Percentiles rank a stretch among this genome's conserved stretches.
Evolutionary conservation across 2,113 vertebrate genomes (phyloP).

Genomic region (Pteropus alecto): DNA sequence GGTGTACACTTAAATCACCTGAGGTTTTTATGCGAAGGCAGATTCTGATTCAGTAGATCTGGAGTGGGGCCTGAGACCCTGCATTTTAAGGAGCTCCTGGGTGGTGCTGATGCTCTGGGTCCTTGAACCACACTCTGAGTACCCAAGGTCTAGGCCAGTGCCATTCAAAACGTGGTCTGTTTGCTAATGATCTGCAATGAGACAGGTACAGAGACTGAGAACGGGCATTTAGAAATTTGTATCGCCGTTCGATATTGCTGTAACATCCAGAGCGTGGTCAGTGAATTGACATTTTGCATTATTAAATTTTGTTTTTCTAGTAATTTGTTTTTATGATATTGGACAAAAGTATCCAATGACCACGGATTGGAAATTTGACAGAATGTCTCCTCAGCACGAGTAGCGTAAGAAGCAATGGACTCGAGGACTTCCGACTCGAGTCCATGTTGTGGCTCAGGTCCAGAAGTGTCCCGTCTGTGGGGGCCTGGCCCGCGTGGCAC

Average conservation of each 20-base stretch:
- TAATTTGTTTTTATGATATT: background rate
- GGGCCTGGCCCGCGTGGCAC: background rate
- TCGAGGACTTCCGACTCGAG: background rate
- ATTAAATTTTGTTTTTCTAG: conserved; percentile 3
- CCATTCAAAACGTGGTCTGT: background rate
- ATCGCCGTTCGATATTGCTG: background rate
- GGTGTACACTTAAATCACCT: background rate
- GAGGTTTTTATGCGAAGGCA: background rate
- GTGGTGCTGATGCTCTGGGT: background rate
- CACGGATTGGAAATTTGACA: background rate
- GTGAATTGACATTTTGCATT: background rate
- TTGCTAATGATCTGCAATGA: background rate
- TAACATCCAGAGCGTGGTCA: accelerated
- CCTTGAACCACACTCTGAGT: background rate
- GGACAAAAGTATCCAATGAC: background rate
- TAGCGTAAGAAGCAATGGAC: background rate
- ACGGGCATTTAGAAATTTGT: background rate
- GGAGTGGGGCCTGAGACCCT: background rate
- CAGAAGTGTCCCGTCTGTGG: background rate
- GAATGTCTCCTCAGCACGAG: background rate
- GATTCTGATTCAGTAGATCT: background rate
- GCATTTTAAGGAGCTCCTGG: background rate
- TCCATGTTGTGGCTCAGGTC: background rate
- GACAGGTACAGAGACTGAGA: background rate
- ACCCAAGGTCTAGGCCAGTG: background rate